Evolutionary conservation across 64 coral and sea anemone species (phyloP).

Genomic region (Stichodactyla helianthus): DNA sequence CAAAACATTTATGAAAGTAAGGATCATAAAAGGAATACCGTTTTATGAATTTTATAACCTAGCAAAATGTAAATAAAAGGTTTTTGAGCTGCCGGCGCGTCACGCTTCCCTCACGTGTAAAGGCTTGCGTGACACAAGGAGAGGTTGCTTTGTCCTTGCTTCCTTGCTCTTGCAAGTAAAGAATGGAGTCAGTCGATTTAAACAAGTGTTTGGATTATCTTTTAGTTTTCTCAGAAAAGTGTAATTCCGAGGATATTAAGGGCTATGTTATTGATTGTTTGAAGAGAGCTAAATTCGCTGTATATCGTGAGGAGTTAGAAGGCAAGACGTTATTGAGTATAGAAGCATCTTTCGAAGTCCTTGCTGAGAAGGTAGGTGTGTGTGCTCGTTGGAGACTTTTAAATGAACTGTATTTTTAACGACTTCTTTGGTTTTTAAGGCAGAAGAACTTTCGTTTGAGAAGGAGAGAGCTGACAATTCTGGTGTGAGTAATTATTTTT

Average conservation of each 20-base stretch:
- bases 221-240: conserved; percentile 58
- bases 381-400: neutral
- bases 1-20: no score
- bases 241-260: conserved; percentile 64
- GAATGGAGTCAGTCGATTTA: neutral
- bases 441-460: conserved; percentile 68
- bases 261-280: conserved; percentile 63
- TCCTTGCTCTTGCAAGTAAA: neutral
- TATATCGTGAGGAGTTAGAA: conserved; percentile 36
- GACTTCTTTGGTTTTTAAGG: conserved; percentile 36
- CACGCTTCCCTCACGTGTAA: neutral
- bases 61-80: neutral
- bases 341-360: conserved; percentile 47
- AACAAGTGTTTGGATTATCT: conserved; percentile 34
- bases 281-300: conserved; percentile 26
- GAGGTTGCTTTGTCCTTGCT: neutral
- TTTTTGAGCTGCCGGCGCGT: neutral
- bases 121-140: conserved; percentile 4
- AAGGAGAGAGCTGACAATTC: conserved; percentile 43
- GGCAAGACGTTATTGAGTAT: conserved; percentile 50
- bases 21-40: no score
- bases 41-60: no score
- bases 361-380: conserved; percentile 50
- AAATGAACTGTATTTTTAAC: neutral
- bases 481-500: conserved; percentile 31